Evolutionary conservation across 2,888 invertebrate species (phyloP), one percentile per base, ranked within the genome.

Genomic region (Plutella xylostella): DNA sequence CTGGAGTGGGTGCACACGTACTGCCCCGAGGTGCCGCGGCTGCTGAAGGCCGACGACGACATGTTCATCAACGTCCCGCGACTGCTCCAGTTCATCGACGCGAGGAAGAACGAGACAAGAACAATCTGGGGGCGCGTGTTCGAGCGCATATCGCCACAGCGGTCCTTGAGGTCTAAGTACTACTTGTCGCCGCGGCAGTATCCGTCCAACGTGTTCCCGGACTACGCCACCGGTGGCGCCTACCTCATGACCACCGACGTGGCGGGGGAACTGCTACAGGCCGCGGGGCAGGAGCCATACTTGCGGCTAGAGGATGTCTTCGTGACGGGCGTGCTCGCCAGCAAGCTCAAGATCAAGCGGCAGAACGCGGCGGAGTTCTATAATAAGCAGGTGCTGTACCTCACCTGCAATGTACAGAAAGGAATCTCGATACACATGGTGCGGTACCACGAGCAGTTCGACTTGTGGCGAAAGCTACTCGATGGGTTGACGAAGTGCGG

Each of bases 401-500:
- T 7, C 25, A 5, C 25, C 25, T 25, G 25, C 25, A 25, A 5
- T 9, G 9, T 25, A 25, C 25, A 25, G 25, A 25, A 25, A 9
- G 25, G 25, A 5, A 9, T 25, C 25, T 5, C 25, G 6, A 25
- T 25, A 5, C 25, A 25, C 25, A 7, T 5, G 25, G 25, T 25
- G 25, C 6, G 25, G 25, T 25, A 25, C 25, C 25, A 25, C 25
- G 25, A 25, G n/a, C n/a, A n/a, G n/a, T n/a, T n/a, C n/a, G n/a
- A n/a, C n/a, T n/a, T n/a, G n/a, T n/a, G n/a, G n/a, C n/a, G n/a
- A n/a, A n/a, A n/a, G n/a, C n/a, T n/a, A n/a, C n/a, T 92, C 56
- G 94, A 94, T 72, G 91, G 92, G 50, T 88, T 90, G 59, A 88
- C 90, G 55, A 93, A 92, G 76, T 94, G 94, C 86, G 91, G 92